Percentiles rank a stretch among this genome's conserved stretches.
These are phyloP conservation scores for Naso thynnoides DNA, from an alignment of 2,797 vertebrate genomes.

Conservation along the genomic window DNA sequence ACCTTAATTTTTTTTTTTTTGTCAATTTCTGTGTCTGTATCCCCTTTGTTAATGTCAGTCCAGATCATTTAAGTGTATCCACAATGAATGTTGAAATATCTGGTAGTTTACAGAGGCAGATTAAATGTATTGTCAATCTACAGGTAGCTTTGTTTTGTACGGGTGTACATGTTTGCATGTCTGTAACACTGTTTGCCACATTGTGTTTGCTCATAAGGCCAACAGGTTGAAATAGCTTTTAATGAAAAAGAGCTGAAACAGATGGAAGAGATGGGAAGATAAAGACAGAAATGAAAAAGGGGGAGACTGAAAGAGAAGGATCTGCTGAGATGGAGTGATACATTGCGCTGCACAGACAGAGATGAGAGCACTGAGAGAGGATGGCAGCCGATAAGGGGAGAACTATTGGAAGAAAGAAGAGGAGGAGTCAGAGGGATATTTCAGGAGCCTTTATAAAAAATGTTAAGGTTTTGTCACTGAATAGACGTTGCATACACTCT, in stretches of 20 bases:
- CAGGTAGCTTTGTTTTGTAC: slow-evolving; percentile 28
- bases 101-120: not conserved
- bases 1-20: not conserved
- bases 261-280: slow-evolving; percentile 56
- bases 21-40: not conserved
- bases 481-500: slow-evolving; percentile 18
- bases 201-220: slow-evolving; percentile 61
- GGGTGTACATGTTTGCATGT: not conserved
- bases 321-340: slow-evolving; percentile 74
- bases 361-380: slow-evolving; percentile 59
- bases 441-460: slow-evolving; percentile 44
- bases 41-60: not conserved
- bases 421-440: slow-evolving; percentile 35
- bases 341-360: slow-evolving; percentile 50
- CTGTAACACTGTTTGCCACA: slow-evolving; percentile 47
- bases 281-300: slow-evolving; percentile 66
- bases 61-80: not conserved
- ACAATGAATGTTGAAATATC: not conserved
- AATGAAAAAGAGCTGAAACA: slow-evolving; percentile 72
- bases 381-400: slow-evolving; percentile 60
- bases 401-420: slow-evolving; percentile 49
- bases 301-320: slow-evolving; percentile 65
- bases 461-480: slow-evolving; percentile 11
- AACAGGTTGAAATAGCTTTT: slow-evolving; percentile 64
- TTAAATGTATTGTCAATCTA: slow-evolving; percentile 19